Conservation (phyloP, 2,888 invertebrate species). For the Stenichneumon culpator region DNA sequence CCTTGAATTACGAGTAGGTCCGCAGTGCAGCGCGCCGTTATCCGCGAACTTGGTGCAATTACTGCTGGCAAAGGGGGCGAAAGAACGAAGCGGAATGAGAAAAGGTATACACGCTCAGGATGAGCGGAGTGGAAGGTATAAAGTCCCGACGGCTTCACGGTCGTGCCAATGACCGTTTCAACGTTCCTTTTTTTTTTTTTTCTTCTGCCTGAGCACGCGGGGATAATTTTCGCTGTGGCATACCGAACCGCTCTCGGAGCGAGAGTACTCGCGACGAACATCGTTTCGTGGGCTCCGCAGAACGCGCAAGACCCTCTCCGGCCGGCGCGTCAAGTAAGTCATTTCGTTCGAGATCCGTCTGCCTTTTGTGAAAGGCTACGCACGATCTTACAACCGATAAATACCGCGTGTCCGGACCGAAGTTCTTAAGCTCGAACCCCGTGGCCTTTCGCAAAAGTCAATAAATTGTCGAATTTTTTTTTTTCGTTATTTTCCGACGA, state of each 20-base stretch:
- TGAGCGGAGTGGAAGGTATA: conserved; percentile 18
- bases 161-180: conserved; percentile 57
- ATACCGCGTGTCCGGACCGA: not conserved
- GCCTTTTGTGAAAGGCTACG: conserved; percentile 16
- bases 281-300: conserved; percentile 1
- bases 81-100: conserved; percentile 52
- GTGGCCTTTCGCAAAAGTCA: conserved; percentile 3
- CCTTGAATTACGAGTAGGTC: conserved; percentile 47
- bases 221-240: conserved; percentile 51
- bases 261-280: conserved; percentile 45
- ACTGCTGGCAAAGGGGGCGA: conserved; percentile 38
- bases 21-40: conserved; percentile 35
- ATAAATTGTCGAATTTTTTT: conserved; percentile 1
- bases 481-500: not conserved
- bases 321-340: conserved; percentile 41
- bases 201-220: conserved; percentile 36
- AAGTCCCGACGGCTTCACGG: conserved; percentile 48
- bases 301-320: not conserved
- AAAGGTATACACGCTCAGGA: conserved; percentile 42
- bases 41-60: conserved; percentile 54
- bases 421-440: not conserved
- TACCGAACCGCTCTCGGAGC: conserved; percentile 38
- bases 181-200: not conserved
- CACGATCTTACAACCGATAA: conserved; percentile 18
- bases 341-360: conserved; percentile 42